These are phyloP conservation scores for Pachydiplax longipennis DNA, from an alignment of 2,888 invertebrate genomes.

Conservation along the genomic window DNA sequence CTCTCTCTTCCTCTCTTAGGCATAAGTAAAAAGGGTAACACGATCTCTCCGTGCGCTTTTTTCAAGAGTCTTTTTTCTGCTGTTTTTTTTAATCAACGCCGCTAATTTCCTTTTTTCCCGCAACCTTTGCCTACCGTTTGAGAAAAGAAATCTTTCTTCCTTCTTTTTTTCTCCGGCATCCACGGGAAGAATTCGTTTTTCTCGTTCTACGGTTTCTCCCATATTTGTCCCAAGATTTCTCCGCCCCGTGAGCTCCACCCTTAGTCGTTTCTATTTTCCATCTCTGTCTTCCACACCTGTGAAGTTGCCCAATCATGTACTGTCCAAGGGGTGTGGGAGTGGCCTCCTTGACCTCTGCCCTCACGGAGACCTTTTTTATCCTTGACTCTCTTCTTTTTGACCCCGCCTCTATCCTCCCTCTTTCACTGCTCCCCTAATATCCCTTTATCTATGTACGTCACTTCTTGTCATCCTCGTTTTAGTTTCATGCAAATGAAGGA, in stretches of 20 bases:
- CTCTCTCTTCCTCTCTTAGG: background rate
- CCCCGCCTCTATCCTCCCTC: slow-evolving; percentile 14
- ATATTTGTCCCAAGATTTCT: background rate
- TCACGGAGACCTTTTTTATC: background rate
- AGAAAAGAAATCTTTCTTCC: background rate
- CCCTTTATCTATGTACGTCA: too few species aligned
- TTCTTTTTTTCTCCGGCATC: background rate
- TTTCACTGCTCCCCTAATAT: too few species aligned
- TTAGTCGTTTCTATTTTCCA: background rate
- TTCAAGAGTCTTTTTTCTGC: background rate
- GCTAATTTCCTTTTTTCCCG: slow-evolving; percentile 9
- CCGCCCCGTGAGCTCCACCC: background rate
- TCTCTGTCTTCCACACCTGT: background rate
- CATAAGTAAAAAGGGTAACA: slow-evolving; percentile 28
- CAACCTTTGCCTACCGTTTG: background rate
- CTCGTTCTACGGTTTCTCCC: slow-evolving; percentile 13
- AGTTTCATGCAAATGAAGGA: too few species aligned
- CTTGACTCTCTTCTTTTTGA: background rate
- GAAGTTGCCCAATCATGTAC: background rate
- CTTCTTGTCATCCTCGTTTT: too few species aligned
- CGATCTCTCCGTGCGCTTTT: background rate
- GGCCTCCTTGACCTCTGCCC: slow-evolving; percentile 5
- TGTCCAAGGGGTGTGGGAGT: slow-evolving; percentile 20
- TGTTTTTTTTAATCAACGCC: background rate
- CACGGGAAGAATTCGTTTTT: background rate